A percentile compares a stretch with the other conserved stretches of the same genome.
phyloP scores from a whole-genome alignment of 2,113 vertebrate genomes.

The Pedetes capensis region DNA sequence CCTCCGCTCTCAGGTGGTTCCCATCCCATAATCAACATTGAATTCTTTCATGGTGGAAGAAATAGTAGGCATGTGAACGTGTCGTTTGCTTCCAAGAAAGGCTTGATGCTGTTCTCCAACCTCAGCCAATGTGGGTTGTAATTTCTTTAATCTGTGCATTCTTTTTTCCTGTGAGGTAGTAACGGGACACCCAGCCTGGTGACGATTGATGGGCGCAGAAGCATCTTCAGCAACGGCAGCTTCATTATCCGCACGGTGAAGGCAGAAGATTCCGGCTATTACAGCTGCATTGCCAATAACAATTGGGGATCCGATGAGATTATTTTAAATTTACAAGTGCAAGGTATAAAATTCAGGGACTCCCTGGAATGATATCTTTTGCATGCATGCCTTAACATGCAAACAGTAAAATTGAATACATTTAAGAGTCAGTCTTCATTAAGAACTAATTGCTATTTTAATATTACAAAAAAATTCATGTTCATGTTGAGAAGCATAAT shows the following conservation, averaged over 20 bases:
- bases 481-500: background rate
- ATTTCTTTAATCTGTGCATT: constrained; percentile 88
- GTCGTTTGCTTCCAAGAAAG: background rate
- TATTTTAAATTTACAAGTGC: constrained; percentile 95
- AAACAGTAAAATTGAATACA: background rate
- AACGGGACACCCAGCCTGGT: constrained; percentile 96
- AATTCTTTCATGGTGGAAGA: background rate
- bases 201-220: constrained; percentile 93
- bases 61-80: background rate
- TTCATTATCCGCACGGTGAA: constrained; percentile 98
- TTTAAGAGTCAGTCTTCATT: background rate
- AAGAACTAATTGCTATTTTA: background rate
- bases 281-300: constrained; percentile 96
- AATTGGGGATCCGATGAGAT: constrained; percentile 99
- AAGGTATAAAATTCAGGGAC: constrained; percentile 84
- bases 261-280: constrained; percentile 98
- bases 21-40: rapidly evolving
- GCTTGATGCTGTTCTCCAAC: constrained; percentile 39
- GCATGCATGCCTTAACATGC: background rate
- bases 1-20: background rate
- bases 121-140: constrained; percentile 84
- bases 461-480: background rate
- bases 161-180: constrained; percentile 92
- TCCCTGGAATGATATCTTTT: background rate
- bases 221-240: constrained; percentile 95